Evolutionary conservation across 2,888 invertebrate genomes (phyloP).

Genomic region (Lathronympha strigana): DNA sequence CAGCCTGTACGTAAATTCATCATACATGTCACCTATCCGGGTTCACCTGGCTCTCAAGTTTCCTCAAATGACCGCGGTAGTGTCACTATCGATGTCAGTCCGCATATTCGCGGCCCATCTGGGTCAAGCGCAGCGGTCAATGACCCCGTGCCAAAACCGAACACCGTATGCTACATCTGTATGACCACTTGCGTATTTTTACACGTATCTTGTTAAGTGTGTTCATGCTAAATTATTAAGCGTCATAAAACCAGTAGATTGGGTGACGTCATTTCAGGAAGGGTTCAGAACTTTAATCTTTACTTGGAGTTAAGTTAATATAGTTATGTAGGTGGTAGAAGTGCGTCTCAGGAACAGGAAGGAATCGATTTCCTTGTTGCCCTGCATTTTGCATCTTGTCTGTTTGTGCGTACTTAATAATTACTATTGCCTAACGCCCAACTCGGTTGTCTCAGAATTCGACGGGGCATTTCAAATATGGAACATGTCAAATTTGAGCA

Average conservation of each 20-base stretch:
- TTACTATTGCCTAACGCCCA: no score
- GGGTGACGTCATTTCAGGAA: constrained; percentile 15
- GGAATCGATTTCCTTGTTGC: no score
- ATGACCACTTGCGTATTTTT: not conserved
- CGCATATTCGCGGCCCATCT: constrained; percentile 52
- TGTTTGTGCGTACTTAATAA: no score
- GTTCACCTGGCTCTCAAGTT: not conserved
- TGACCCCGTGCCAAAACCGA: constrained; percentile 46
- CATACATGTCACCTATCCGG: no score
- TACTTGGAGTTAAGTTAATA: not conserved
- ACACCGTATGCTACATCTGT: not conserved
- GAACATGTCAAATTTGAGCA: no score
- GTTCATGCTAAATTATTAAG: constrained; percentile 9
- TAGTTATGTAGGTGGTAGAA: no score
- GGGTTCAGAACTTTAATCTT: not conserved
- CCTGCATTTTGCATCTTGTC: no score
- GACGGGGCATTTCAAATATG: no score
- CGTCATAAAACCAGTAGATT: constrained; percentile 6
- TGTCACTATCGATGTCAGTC: constrained; percentile 32
- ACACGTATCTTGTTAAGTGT: not conserved
- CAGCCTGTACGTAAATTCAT: no score
- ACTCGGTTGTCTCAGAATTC: no score
- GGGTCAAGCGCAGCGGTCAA: constrained; percentile 60
- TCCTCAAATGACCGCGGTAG: not conserved
- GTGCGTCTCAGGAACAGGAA: no score